These are phyloP conservation scores for Diabrotica virgifera DNA, from an alignment of 1,140 invertebrate genomes.

Conservation along the genomic window DNA sequence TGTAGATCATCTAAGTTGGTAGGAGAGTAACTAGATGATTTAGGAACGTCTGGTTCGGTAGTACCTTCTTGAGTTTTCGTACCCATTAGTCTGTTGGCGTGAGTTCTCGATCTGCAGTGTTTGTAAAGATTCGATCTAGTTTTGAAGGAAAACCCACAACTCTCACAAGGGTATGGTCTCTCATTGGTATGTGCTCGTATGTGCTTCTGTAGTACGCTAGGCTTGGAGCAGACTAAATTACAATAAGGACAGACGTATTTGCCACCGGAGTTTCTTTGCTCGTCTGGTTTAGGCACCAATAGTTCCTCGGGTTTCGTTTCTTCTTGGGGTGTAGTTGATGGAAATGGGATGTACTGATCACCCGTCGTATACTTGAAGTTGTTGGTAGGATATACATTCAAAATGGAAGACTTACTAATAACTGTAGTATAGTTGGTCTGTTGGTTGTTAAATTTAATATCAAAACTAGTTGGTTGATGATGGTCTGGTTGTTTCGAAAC, in stretches of 20 bases:
- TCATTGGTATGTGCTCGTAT: conserved; percentile 91
- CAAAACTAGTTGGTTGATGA: conserved; percentile 37
- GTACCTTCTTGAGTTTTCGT: conserved; percentile 38
- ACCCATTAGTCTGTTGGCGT: conserved; percentile 57
- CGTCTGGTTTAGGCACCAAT: conserved; percentile 22
- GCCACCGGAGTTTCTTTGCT: conserved; percentile 44
- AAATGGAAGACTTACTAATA: conserved; percentile 38
- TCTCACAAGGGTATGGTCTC: conserved; percentile 82
- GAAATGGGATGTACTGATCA: conserved; percentile 2
- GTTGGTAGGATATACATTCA: conserved; percentile 30
- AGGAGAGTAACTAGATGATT: conserved; percentile 30
- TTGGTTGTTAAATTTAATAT: conserved; percentile 33
- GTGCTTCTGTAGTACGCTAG: conserved; percentile 92
- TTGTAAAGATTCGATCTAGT: conserved; percentile 93
- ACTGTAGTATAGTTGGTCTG: conserved; percentile 26
- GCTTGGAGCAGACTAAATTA: conserved; percentile 84
- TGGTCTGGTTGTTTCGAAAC: conserved; percentile 33
- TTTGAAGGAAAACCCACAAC: conserved; percentile 90
- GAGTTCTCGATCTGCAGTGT: conserved; percentile 77
- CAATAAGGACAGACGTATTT: conserved; percentile 84
- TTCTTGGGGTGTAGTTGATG: not conserved
- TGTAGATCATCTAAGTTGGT: conserved; percentile 57
- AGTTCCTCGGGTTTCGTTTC: conserved; percentile 14
- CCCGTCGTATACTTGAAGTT: conserved; percentile 19
- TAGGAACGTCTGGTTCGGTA: conserved; percentile 21